phyloP scores from a whole-genome alignment of 2,797 vertebrate species.

The Intellagama lesueurii region DNA sequence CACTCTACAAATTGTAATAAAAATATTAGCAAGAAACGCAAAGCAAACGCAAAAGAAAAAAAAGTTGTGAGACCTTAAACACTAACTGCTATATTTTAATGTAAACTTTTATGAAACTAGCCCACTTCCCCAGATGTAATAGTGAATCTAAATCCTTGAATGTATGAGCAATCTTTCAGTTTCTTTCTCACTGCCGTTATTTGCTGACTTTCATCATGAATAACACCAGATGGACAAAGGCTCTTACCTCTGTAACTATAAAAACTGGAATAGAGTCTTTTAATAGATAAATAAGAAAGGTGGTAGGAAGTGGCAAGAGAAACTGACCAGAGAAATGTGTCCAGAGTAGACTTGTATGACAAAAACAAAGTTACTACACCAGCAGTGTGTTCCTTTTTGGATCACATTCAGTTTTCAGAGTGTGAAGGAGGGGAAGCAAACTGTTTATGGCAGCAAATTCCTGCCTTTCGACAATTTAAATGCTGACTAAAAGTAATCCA shows the following conservation, averaged over 20 bases:
- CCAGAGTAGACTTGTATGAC: too few species aligned
- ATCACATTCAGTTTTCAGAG: slow-evolving; percentile 13
- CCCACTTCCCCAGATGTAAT: too few species aligned
- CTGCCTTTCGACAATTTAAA: slow-evolving; percentile 37
- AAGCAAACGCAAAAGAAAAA: too few species aligned
- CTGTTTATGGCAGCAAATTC: slow-evolving; percentile 57
- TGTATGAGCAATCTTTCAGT: slow-evolving; percentile 5
- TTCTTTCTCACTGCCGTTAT: slow-evolving; percentile 30
- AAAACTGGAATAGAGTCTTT: background rate
- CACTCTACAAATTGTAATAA: background rate
- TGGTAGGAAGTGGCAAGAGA: slow-evolving; percentile 5
- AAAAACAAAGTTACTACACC: slow-evolving; percentile 7
- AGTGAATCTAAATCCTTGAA: background rate
- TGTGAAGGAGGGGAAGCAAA: slow-evolving; percentile 24
- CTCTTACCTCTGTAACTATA: slow-evolving; percentile 16
- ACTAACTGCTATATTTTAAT: too few species aligned
- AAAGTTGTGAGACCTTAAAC: too few species aligned
- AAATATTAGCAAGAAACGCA: background rate
- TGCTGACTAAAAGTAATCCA: slow-evolving; percentile 25
- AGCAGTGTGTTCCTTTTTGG: slow-evolving; percentile 15
- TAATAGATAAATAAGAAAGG: slow-evolving; percentile 1
- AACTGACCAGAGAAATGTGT: background rate
- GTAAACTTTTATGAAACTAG: too few species aligned
- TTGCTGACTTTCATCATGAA: slow-evolving; percentile 15
- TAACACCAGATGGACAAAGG: slow-evolving; percentile 13